Evolutionary conservation across 92 coral and sea anemone genomes (phyloP).

Genomic region (Epizoanthus scotinus): DNA sequence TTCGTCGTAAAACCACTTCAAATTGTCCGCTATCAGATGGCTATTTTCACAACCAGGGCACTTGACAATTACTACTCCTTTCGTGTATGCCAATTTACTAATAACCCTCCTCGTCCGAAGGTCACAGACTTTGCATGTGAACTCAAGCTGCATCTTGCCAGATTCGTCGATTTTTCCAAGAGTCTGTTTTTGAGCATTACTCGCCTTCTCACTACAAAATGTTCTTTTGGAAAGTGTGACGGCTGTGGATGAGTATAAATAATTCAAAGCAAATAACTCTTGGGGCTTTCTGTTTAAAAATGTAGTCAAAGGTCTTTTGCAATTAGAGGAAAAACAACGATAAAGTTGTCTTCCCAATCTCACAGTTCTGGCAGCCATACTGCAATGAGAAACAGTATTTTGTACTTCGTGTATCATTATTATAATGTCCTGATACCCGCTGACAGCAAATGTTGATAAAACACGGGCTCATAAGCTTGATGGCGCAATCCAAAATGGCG

Average conservation of each 20-base stretch:
- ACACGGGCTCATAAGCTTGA: slow-evolving; percentile 26
- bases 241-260: neutral
- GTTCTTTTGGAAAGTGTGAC: slow-evolving; percentile 24
- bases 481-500: slow-evolving; percentile 47
- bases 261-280: neutral
- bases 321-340: slow-evolving; percentile 16
- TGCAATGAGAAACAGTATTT: no score
- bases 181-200: neutral
- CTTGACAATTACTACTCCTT: slow-evolving; percentile 94
- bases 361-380: slow-evolving; percentile 18
- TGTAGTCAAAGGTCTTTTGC: neutral
- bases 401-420: slow-evolving; percentile 27
- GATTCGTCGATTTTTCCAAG: slow-evolving; percentile 48
- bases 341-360: slow-evolving; percentile 9
- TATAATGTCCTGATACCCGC: neutral
- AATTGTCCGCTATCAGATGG: slow-evolving; percentile 95
- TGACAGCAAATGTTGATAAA: neutral
- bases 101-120: slow-evolving; percentile 79
- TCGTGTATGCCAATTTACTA: slow-evolving; percentile 85
- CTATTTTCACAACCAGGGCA: slow-evolving; percentile 89
- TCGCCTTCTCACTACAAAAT: slow-evolving; percentile 15
- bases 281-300: neutral
- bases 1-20: slow-evolving; percentile 85
- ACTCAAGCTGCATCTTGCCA: slow-evolving; percentile 75
- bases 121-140: slow-evolving; percentile 90